A percentile compares a stretch with the other conserved stretches of the same genome.
Conservation (phyloP, 2,113 vertebrate genomes). For the Bothrops jararaca region DNA sequence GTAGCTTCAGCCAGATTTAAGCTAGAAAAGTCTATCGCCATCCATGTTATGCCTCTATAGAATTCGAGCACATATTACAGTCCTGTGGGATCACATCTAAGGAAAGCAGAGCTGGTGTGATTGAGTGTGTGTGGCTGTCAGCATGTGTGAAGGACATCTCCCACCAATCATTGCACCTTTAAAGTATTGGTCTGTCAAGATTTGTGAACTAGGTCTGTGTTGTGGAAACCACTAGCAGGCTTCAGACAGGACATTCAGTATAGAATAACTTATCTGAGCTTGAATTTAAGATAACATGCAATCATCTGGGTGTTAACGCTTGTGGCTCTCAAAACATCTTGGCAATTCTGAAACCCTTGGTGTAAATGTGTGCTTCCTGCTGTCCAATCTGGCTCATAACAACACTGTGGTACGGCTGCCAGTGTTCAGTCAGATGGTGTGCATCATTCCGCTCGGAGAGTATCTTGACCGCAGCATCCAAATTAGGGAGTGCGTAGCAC, state of each 20-base stretch:
- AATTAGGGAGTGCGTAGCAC: background rate
- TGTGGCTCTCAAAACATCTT: constrained; percentile 29
- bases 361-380: constrained; percentile 6
- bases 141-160: background rate
- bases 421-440: constrained; percentile 22
- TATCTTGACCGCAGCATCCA: constrained; percentile 1
- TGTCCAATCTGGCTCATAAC: constrained; percentile 17
- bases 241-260: background rate
- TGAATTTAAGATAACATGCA: background rate
- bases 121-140: background rate
- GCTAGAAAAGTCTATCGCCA: background rate
- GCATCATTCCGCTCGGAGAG: constrained; percentile 22
- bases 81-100: background rate
- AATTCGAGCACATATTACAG: background rate
- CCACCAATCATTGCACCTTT: background rate
- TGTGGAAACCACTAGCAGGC: background rate
- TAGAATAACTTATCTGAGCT: background rate
- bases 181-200: background rate
- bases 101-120: background rate
- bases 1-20: background rate
- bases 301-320: constrained; percentile 14
- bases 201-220: background rate
- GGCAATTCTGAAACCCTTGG: constrained; percentile 18
- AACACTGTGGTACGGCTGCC: background rate
- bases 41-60: background rate